Conservation (phyloP, 2,888 invertebrate species). For the Phengaris alcon region DNA sequence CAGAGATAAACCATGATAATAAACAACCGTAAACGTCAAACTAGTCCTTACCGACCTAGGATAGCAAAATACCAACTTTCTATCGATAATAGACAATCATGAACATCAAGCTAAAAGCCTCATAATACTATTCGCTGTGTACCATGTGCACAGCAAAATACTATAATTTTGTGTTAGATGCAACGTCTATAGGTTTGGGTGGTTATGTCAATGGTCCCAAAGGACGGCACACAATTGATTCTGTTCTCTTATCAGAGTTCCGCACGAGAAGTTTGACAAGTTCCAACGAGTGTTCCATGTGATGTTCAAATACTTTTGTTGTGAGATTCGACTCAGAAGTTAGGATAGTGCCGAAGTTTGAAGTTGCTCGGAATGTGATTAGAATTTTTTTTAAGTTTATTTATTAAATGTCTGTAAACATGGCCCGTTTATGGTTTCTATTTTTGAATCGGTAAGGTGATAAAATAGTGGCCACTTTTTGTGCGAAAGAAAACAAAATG, state of each 20-base stretch:
- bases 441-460: not conserved
- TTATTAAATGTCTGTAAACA: not conserved
- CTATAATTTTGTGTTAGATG: too few relatives aligned
- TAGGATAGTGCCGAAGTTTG: not conserved
- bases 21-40: too few relatives aligned
- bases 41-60: too few relatives aligned
- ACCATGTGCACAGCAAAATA: too few relatives aligned
- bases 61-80: too few relatives aligned
- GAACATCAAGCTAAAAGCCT: too few relatives aligned
- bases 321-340: not conserved
- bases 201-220: not conserved
- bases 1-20: too few relatives aligned
- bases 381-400: not conserved
- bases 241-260: not conserved
- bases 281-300: not conserved
- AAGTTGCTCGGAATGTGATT: not conserved
- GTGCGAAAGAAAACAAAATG: too few relatives aligned
- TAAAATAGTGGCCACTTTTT: not conserved
- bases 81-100: too few relatives aligned
- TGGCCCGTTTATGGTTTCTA: not conserved
- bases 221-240: not conserved
- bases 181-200: not conserved
- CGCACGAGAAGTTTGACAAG: not conserved
- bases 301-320: constrained; percentile 3
- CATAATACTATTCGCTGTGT: too few relatives aligned